Evolutionary conservation across 2,797 vertebrate species (phyloP), one percentile per base, ranked within the genome.

Genomic region (Lycodopsis pacificus): DNA sequence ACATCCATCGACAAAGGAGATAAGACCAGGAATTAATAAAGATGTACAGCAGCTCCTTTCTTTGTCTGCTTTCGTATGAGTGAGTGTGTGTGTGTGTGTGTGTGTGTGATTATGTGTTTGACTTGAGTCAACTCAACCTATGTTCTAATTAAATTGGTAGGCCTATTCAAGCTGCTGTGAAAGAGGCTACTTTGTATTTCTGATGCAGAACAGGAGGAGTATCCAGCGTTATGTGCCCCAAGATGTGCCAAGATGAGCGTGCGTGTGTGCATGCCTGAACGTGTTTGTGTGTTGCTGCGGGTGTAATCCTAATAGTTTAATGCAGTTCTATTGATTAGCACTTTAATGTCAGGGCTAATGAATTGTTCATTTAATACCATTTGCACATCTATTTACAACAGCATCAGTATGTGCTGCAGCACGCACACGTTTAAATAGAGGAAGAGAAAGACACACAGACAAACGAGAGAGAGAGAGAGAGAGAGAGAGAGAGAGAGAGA

Each of bases 251-350:
- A 71, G 73, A 71, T 65, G 67, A 36, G 77, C 34, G 66, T 76
- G 85, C 14, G 69, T 66, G 76, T 59, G 48, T 64, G 82, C 79
- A 57, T 79, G 82, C 72, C 70, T 42, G 48, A 77, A 65, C 46
- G 63, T 64, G 71, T 69, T 71, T 82, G 87, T 80, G 87, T 71
- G 82, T 78, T 46, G 34, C 53, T 58, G 59, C 81, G 76, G 83
- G 86, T 90, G 91, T 82, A 91, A 86, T 85, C 76, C 85, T 95
- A 95, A 95, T 94, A 92, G 94, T 94, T 95, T 94, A 95, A 95
- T 95, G 95, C 93, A 93, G 90, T 90, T 91, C 88, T 94, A 95
- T 95, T 95, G 95, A 96, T 95, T 94, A 93, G 91, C 88, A 92
- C 93, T 94, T 95, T 93, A 93, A 94, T 93, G 93, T 90, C 90